Evolutionary conservation across 1,140 invertebrate genomes (phyloP), one percentile per base, ranked within the genome.

Genomic region (Nautilus pompilius): DNA sequence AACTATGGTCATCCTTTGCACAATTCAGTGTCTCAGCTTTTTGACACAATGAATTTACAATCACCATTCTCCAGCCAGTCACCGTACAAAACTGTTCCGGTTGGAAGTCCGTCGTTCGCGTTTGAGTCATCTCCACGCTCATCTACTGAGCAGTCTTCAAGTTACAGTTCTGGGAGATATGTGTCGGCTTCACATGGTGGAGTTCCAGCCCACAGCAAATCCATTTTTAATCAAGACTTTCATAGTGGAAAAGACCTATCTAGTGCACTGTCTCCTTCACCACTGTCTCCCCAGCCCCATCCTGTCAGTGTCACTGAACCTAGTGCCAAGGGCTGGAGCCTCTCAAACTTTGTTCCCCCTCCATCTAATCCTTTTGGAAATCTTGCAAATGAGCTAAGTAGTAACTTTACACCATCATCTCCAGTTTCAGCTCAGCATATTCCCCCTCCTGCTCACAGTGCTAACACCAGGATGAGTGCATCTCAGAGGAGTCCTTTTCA

Each of bases 361-460:
- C 60, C 66, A 17, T 62, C 68, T 22, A 61, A 56, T 54, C 63
- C 63, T 6, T 69, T 69, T 58, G 69, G 69, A 17, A 58, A 57
- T 57, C 54, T 70, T 29, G 36, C 58, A 34, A 59, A 32, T 22
- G 66, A 64, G 3, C 53, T 67, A 20, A 45, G 36, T 53, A 45
- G 54, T 15, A 58, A 60, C 46, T 55, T 32, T 33, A 20, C 6
- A 34, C 20, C 49, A 28, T 20, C 49, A 32, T 54, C 36, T 22
- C 24, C 48, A 33, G 30, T 20, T 17, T 30, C 55, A 28, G 32
- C 34, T 8, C 59, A 61, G 32, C 34, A 34, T 55, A 65, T 59
- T 17, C 78, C 78, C 45, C 77, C 77, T 32, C 77, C 77, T 46
- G 78, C 76, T 67, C 75, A 79, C 63, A 71, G 69, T 48, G 63